Evolutionary conservation across 1,140 invertebrate species (phyloP).

Genomic region (Anagrus nilaparvatae): DNA sequence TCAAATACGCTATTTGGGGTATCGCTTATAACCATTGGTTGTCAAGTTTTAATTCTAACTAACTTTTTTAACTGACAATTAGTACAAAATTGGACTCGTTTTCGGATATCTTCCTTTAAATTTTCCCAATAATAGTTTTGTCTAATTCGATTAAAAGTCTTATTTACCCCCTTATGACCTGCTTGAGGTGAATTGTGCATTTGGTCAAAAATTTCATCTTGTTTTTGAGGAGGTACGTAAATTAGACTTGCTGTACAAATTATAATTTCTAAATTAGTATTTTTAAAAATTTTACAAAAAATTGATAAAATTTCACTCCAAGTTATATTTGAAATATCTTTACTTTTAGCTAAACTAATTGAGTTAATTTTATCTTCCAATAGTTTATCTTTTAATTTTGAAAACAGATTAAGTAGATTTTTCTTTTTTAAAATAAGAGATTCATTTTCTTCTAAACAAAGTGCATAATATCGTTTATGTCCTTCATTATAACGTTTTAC

Average conservation of each 20-base stretch:
- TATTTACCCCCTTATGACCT: slow-evolving; percentile 10
- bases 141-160: slow-evolving; percentile 10
- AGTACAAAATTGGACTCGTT: slow-evolving; percentile 9
- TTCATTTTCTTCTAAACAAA: too few species aligned
- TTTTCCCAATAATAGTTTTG: slow-evolving; percentile 12
- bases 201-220: slow-evolving; percentile 11
- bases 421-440: too few species aligned
- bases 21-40: slow-evolving; percentile 15
- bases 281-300: too few species aligned
- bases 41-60: slow-evolving; percentile 5
- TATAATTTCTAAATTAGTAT: too few species aligned
- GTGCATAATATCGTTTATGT: too few species aligned
- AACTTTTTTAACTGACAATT: slow-evolving; percentile 14
- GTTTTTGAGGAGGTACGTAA: slow-evolving; percentile 1
- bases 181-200: slow-evolving; percentile 8
- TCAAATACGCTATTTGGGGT: slow-evolving; percentile 9
- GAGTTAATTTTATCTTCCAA: not conserved
- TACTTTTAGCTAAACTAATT: not conserved
- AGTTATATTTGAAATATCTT: not conserved
- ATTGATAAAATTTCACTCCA: slow-evolving; percentile 5
- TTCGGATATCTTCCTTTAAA: slow-evolving; percentile 11
- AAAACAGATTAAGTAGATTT: too few species aligned
- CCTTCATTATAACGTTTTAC: too few species aligned
- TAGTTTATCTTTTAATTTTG: not conserved
- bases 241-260: not conserved